These are phyloP conservation scores for Macrobrachium rosenbergii DNA, from an alignment of 1,140 invertebrate species.

Conservation along the genomic window DNA sequence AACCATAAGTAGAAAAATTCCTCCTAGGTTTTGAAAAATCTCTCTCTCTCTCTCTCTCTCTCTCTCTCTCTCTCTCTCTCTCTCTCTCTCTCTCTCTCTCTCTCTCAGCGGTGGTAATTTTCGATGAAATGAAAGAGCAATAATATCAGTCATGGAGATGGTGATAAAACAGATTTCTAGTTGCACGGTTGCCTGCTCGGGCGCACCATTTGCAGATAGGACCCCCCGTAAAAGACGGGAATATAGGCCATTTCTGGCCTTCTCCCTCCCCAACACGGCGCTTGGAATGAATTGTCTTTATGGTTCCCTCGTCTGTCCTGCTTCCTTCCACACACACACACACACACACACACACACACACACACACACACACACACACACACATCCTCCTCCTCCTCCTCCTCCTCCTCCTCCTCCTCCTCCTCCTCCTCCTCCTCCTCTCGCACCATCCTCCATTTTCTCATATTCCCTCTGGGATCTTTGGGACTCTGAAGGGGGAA, in stretches of 20 bases:
- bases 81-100: background rate
- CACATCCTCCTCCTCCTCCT: too few species aligned
- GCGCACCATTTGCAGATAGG: constrained; percentile 51
- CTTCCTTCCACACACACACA: background rate
- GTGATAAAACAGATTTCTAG: constrained; percentile 57
- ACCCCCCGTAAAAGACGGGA: constrained; percentile 52
- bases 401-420: background rate
- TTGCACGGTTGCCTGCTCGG: constrained; percentile 13
- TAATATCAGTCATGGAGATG: constrained; percentile 41
- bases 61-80: background rate
- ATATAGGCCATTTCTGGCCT: constrained; percentile 47
- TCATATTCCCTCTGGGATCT: background rate
- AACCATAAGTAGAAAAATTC: too few species aligned
- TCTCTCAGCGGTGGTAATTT: constrained; percentile 24
- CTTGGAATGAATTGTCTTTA: constrained; percentile 62
- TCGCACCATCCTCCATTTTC: background rate
- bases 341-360: background rate
- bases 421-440: background rate
- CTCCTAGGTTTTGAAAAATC: too few species aligned
- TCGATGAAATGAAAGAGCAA: constrained; percentile 60
- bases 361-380: background rate
- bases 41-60: background rate
- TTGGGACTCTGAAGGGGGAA: too few species aligned
- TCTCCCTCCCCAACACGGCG: background rate
- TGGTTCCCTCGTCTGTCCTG: constrained; percentile 3